Evolutionary conservation across 2,888 invertebrate species (phyloP), one percentile per base, ranked within the genome.

Genomic region (Ferdinandea cuprea): DNA sequence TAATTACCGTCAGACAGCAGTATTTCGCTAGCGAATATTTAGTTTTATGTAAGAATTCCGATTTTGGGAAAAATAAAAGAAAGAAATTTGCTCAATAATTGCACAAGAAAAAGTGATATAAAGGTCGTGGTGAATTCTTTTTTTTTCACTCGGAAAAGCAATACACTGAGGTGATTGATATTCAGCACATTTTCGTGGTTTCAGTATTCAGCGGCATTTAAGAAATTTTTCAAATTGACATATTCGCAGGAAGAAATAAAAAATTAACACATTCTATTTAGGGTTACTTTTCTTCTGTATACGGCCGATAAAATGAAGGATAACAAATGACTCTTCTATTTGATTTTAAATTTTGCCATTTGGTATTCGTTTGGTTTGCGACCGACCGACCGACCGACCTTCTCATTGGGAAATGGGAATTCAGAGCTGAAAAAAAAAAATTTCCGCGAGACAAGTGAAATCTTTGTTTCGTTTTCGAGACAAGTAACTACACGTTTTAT

Each of bases 171-270:
- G n/a, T n/a, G n/a, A n/a, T n/a, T 35, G 72, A 72, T 21, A 80
- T 80, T 80, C 80, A 80, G 80, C 80, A 80, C 74, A 80, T 56
- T 68, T 80, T 74, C 56, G 15, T 71, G 17, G 17, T 32, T 54
- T 73, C 54, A 25, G 42, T 65, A 77, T 77, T 83, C 76, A 81
- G 83, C 83, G 77, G 59, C 72, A 52, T 72, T 77, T 61, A 50
- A 37, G 52, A 59, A 59, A 54, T 48, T 81, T n/a, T 66, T 71
- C 30, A 32, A 50, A 65, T 76, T 69, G 71, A 81, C 76, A 76
- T 71, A 50, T 76, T 81, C 74, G 81, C 76, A 15, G 61, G 48
- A 28, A 61, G 7, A 46, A 30, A 15, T n/a, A 40, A 15, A 40
- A 15, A 13, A 37, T 52, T 21, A 48, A 59, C 50, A 50, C 59